Evolutionary conservation across 2,113 vertebrate species (phyloP).

Genomic region (Montifringilla adamsi): DNA sequence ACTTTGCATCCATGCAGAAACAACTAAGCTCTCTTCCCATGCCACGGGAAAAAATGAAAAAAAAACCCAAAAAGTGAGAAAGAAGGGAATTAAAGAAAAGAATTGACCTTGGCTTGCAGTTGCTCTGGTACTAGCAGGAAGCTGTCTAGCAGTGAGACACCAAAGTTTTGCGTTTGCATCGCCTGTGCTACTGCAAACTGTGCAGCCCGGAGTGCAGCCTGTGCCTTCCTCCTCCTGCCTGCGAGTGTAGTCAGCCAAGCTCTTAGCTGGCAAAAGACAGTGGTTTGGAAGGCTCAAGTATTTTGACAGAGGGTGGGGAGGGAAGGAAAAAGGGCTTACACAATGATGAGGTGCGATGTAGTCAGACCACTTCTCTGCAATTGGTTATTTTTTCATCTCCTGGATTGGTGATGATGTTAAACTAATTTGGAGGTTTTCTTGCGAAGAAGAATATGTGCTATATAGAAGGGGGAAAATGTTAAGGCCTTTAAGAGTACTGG

Average conservation of each 20-base stretch:
- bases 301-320: neutral
- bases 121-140: neutral
- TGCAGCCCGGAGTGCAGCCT: neutral
- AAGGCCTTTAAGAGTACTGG: neutral
- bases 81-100: conserved; percentile 57
- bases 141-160: neutral
- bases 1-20: conserved; percentile 88
- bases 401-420: neutral
- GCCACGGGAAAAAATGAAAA: conserved; percentile 43
- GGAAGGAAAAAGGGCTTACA: neutral
- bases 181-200: neutral
- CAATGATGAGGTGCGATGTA: neutral
- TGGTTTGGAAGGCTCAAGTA: neutral
- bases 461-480: neutral
- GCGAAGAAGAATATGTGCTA: neutral
- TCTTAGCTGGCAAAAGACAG: neutral
- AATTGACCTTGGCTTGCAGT: conserved; percentile 78
- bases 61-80: neutral
- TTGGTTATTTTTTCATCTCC: neutral
- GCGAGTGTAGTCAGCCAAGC: neutral
- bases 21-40: conserved; percentile 73
- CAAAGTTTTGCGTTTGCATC: neutral
- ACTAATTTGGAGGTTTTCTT: neutral
- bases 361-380: neutral
- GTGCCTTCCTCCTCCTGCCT: neutral